Evolutionary conservation across 2,888 invertebrate species (phyloP).

Genomic region (Caenorhabditis sp.): DNA sequence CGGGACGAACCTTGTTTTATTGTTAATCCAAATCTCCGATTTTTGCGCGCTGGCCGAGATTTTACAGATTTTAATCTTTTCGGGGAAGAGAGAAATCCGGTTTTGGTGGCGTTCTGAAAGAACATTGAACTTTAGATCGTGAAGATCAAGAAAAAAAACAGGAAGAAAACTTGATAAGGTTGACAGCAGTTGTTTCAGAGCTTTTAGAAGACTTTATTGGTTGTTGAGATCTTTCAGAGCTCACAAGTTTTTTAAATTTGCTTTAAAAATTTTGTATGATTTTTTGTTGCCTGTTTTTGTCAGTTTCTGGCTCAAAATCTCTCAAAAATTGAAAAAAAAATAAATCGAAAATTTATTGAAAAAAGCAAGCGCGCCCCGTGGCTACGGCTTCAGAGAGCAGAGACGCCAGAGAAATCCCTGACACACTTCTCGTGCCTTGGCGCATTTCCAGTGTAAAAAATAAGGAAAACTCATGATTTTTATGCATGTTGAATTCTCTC

Average conservation of each 20-base stretch:
- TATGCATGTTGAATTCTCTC: too few relatives aligned
- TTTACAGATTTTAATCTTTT: not conserved
- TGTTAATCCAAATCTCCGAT: conserved; percentile 14
- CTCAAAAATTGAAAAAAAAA: not conserved
- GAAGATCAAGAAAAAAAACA: too few relatives aligned
- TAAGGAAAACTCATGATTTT: conserved; percentile 27
- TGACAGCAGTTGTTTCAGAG: too few relatives aligned
- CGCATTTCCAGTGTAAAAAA: conserved; percentile 3
- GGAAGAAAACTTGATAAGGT: too few relatives aligned
- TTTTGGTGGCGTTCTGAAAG: not conserved
- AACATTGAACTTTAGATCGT: not conserved
- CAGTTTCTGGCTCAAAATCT: not conserved
- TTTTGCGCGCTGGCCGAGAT: conserved; percentile 24
- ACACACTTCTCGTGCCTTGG: not conserved
- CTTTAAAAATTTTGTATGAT: too few relatives aligned
- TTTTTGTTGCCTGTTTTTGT: not conserved
- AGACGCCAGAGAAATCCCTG: conserved; percentile 12
- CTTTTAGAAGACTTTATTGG: too few relatives aligned
- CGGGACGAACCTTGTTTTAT: conserved; percentile 22
- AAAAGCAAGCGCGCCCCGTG: conserved; percentile 25
- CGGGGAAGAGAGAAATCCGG: not conserved
- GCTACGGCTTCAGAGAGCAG: conserved; percentile 13
- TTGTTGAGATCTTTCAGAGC: too few relatives aligned
- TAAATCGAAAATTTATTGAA: conserved; percentile 8
- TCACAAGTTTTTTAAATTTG: too few relatives aligned